phyloP scores from a whole-genome alignment of 2,797 vertebrate genomes.

The Momotus momota region DNA sequence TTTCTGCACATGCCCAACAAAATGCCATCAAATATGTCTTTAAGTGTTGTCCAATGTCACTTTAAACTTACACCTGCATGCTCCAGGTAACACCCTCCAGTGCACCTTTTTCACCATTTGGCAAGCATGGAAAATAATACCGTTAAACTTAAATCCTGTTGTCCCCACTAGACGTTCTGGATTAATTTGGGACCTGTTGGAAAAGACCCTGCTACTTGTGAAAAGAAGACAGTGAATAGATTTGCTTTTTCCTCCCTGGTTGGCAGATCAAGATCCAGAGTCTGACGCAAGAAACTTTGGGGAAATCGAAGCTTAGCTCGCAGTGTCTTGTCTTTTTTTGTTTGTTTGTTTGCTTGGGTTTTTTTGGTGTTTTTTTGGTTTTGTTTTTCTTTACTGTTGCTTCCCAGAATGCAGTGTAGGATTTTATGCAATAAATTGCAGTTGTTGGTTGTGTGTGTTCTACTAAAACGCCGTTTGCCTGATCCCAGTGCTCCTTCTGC shows the following conservation, averaged over 20 bases:
- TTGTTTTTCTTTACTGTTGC: background rate
- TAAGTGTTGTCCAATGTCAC: fast-evolving
- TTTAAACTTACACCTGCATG: fast-evolving
- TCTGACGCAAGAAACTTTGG: background rate
- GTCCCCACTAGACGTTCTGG: background rate
- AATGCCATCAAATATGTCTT: background rate
- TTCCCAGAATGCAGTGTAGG: background rate
- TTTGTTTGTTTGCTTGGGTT: too few relatives aligned
- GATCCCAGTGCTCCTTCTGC: background rate
- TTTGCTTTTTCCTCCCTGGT: background rate
- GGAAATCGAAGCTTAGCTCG: background rate
- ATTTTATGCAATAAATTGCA: background rate
- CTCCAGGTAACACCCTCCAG: background rate
- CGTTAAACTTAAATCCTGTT: background rate
- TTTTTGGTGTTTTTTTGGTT: too few relatives aligned
- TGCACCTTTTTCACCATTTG: fast-evolving
- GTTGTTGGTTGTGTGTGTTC: background rate
- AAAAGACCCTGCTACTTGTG: fast-evolving
- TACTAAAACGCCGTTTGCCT: background rate
- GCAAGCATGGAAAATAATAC: background rate
- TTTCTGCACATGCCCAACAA: background rate
- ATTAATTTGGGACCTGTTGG: fast-evolving
- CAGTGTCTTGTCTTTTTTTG: too few relatives aligned
- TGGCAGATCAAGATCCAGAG: background rate
- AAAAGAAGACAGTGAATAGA: fast-evolving